Evolutionary conservation across 2,888 invertebrate genomes (phyloP).

Genomic region (Liodrosophila aerea): DNA sequence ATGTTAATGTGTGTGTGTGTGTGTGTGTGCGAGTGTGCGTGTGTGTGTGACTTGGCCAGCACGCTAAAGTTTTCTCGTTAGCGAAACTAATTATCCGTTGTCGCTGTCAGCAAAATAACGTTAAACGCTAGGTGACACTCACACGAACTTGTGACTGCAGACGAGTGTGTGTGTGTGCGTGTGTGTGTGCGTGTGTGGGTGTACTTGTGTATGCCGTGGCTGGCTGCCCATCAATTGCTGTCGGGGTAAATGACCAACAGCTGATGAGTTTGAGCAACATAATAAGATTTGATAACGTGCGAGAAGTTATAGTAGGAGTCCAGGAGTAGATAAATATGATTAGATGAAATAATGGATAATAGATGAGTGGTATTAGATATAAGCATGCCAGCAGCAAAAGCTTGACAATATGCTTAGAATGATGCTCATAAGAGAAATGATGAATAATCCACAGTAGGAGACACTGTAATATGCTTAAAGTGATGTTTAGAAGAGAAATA

Average conservation of each 20-base stretch:
- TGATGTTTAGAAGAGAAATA: too few species aligned
- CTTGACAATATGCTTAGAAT: too few species aligned
- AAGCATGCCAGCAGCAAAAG: too few species aligned
- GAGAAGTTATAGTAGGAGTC: neutral
- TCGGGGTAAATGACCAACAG: conserved; percentile 29
- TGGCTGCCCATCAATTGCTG: conserved; percentile 36
- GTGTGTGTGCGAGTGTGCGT: conserved; percentile 8
- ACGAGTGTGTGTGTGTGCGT: neutral
- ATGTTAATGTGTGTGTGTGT: conserved; percentile 19
- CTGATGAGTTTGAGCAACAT: conserved; percentile 11
- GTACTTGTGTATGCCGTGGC: neutral
- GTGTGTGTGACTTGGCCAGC: conserved; percentile 39
- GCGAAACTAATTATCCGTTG: conserved; percentile 79
- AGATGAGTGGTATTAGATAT: too few species aligned
- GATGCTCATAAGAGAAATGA: too few species aligned
- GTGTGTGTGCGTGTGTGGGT: neutral
- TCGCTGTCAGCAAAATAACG: conserved; percentile 78
- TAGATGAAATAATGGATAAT: too few species aligned
- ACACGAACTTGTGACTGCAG: conserved; percentile 36
- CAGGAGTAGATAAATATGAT: neutral
- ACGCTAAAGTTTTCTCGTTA: conserved; percentile 80
- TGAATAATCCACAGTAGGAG: too few species aligned
- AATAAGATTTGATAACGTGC: neutral
- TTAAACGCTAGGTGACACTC: conserved; percentile 74
- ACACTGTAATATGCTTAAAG: too few species aligned